phyloP scores from a whole-genome alignment of 2,888 invertebrate species.

The Busseola fusca region DNA sequence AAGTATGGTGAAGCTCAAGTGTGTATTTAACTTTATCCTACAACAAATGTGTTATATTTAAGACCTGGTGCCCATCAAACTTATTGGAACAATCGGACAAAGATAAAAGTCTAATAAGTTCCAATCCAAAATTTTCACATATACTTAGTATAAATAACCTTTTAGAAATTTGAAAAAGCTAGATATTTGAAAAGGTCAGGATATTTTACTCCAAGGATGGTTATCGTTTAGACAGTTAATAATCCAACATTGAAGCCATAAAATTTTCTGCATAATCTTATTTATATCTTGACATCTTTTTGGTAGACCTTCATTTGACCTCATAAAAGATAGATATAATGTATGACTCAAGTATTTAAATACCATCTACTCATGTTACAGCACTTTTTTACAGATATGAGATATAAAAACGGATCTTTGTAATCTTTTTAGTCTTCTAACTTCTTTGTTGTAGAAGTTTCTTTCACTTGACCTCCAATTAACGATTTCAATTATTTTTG shows the following conservation, averaged over 20 bases:
- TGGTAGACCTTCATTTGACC: constrained; percentile 23
- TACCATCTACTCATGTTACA: background rate
- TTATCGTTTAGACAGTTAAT: no score
- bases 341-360: background rate
- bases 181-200: background rate
- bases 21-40: constrained; percentile 30
- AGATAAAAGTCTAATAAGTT: background rate
- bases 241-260: no score
- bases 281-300: background rate
- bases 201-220: background rate
- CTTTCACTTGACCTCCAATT: background rate
- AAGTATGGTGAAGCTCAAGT: constrained; percentile 96
- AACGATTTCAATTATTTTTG: background rate
- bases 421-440: background rate
- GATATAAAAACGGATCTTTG: background rate
- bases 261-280: background rate
- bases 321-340: background rate
- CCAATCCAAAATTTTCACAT: background rate
- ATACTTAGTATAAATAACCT: background rate
- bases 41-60: background rate
- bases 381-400: background rate
- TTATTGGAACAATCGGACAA: background rate
- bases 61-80: background rate
- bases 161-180: background rate
- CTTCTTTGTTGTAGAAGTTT: background rate